Evolutionary conservation across 2,113 vertebrate species (phyloP), one percentile per base, ranked within the genome.

Genomic region (Epinephelus lanceolatus): DNA sequence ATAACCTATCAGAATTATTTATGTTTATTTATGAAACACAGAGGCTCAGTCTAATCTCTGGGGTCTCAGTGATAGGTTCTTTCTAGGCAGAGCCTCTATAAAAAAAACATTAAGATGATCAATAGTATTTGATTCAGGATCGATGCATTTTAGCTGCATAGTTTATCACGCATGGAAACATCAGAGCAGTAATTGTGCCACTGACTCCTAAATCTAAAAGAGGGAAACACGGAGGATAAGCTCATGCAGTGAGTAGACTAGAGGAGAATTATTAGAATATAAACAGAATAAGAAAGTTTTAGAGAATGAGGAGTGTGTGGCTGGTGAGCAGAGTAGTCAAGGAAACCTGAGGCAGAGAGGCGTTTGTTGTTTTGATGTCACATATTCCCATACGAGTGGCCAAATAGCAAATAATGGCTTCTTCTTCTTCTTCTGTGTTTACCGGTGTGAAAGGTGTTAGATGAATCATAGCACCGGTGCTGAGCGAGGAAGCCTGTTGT

Each of bases 91-190:
- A 74, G 18, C 21, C 6, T 47, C 47, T 18, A 42, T 66, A 13
- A 78, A 51, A 67, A 67, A 56, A 72, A 59, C 59, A 53, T 61
- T 76, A 51, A 72, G 14, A 74, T n/a, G 25, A 80, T 87, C 80
- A 27, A 88, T 83, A 73, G 9, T 42, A 49, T 72, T 42, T 85
- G 66, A 68, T 75, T 67, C 30, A 11, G n/a, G 40, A 66, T 71
- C 72, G 21, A 85, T 85, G n/a, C 21, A 12, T 65, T 84, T 81
- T 55, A 77, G 60, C 78, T 78, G 76, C 65, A 56, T 75, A 69
- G 77, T 88, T 84, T 75, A 83, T 88, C 75, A 74, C 37, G 42
- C 61, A 23, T 23, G 21, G 37, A 45, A 51, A 78, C 55, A 63
- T 51, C 10, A 15, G 17, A 62, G 1, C 9, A 78, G 49, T 82